phyloP scores from a whole-genome alignment of 35 echinoderm and acorn worm species.

The Hemicentrotus pulcherrimus region DNA sequence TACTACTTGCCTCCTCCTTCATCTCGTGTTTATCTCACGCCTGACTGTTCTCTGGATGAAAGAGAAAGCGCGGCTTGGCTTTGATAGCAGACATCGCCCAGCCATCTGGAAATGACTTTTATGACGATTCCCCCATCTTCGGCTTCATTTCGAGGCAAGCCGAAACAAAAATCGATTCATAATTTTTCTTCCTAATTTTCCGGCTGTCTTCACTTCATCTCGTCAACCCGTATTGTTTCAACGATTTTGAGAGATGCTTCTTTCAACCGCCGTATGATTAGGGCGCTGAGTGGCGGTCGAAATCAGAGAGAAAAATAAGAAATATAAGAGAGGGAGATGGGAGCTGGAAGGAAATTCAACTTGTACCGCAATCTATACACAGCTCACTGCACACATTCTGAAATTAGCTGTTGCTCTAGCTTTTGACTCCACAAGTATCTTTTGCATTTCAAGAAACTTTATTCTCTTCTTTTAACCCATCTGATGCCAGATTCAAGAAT shows the following conservation, averaged over 20 bases:
- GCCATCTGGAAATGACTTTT: constrained; percentile 53
- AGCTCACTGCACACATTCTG: constrained; percentile 33
- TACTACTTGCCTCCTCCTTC: neutral
- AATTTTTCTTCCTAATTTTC: constrained; percentile 54
- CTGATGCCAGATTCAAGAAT: neutral
- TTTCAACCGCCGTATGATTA: constrained; percentile 26
- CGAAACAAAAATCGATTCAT: constrained; percentile 51
- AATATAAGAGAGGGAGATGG: neutral
- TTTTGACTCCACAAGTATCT: constrained; percentile 10
- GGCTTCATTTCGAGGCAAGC: neutral
- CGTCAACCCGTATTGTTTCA: constrained; percentile 43
- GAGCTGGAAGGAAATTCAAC: neutral
- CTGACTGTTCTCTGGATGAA: neutral
- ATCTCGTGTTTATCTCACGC: constrained; percentile 1
- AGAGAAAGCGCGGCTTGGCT: constrained; percentile 23
- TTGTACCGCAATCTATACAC: constrained; percentile 32
- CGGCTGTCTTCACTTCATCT: constrained; percentile 51
- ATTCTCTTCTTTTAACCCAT: neutral
- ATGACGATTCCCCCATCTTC: constrained; percentile 35
- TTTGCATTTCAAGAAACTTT: constrained; percentile 4
- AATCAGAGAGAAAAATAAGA: neutral
- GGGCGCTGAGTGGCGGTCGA: constrained; percentile 14
- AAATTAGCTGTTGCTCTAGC: constrained; percentile 39
- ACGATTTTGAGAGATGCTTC: constrained; percentile 39
- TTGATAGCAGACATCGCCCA: constrained; percentile 26